These are phyloP conservation scores for Epiblema foenella DNA, from an alignment of 2,888 invertebrate genomes.

Conservation along the genomic window DNA sequence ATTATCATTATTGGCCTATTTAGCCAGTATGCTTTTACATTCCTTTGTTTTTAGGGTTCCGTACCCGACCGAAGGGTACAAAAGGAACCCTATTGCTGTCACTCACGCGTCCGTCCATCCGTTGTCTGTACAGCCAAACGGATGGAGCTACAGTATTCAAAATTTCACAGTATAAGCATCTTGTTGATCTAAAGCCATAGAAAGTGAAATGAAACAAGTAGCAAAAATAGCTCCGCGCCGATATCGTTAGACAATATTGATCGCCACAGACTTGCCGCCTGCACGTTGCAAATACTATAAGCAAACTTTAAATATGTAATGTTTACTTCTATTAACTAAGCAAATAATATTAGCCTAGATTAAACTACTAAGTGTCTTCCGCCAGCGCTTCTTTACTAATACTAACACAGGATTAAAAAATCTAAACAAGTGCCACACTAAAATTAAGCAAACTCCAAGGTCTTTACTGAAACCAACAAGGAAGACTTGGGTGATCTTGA, in stretches of 20 bases:
- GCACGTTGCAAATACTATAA: slow-evolving; percentile 14
- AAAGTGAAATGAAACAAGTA: background rate
- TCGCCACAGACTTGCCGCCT: slow-evolving; percentile 21
- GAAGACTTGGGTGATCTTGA: slow-evolving; percentile 39
- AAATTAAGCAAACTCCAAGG: slow-evolving; percentile 10
- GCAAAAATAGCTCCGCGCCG: slow-evolving; percentile 26
- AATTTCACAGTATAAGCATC: too few relatives aligned
- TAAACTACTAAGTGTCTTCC: background rate
- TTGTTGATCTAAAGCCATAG: too few relatives aligned
- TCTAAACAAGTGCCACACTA: slow-evolving; percentile 2
- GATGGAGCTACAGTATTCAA: too few relatives aligned
- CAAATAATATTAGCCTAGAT: background rate
- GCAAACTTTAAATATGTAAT: slow-evolving; percentile 10
- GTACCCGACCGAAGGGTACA: too few relatives aligned
- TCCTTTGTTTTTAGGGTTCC: too few relatives aligned
- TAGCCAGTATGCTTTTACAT: too few relatives aligned
- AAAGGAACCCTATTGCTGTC: too few relatives aligned
- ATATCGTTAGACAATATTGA: slow-evolving; percentile 29
- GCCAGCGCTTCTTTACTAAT: background rate
- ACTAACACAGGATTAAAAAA: background rate
- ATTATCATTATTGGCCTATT: background rate
- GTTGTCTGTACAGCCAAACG: too few relatives aligned
- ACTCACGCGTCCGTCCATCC: too few relatives aligned
- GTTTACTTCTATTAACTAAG: slow-evolving; percentile 13
- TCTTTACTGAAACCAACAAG: slow-evolving; percentile 19